Evolutionary conservation across 2,113 vertebrate species (phyloP).

Genomic region (Pao palembangensis): DNA sequence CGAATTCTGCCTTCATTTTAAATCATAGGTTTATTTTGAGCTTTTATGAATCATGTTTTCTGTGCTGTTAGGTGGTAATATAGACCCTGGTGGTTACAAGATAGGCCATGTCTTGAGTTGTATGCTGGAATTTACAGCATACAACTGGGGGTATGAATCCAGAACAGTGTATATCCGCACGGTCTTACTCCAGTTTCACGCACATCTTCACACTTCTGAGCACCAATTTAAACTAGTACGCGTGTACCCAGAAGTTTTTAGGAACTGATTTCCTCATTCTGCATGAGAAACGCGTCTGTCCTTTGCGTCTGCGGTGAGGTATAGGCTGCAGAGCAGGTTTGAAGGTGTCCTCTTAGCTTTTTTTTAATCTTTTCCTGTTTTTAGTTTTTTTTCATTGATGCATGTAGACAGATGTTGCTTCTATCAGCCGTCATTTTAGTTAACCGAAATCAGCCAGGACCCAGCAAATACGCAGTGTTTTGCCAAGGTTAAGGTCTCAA

Average conservation of each 20-base stretch:
- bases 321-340: too few relatives aligned
- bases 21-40: background rate
- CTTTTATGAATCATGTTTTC: background rate
- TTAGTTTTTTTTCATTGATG: too few relatives aligned
- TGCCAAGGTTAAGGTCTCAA: slow-evolving; percentile 20
- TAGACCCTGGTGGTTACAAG: background rate
- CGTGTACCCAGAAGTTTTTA: background rate
- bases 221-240: background rate
- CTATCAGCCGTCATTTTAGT: too few relatives aligned
- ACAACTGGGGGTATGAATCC: background rate
- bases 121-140: background rate
- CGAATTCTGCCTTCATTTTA: background rate
- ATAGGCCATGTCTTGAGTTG: background rate
- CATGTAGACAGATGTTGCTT: background rate
- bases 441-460: slow-evolving; percentile 15
- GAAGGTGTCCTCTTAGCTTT: too few relatives aligned
- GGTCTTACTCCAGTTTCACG: slow-evolving; percentile 9
- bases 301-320: too few relatives aligned
- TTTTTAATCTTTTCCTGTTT: too few relatives aligned
- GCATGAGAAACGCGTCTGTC: background rate
- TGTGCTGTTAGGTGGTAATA: background rate
- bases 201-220: too few relatives aligned
- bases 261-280: background rate
- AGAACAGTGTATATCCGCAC: background rate
- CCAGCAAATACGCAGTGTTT: slow-evolving; percentile 32